phyloP scores from a whole-genome alignment of 2,113 vertebrate genomes.

The Spilogale gracilis region DNA sequence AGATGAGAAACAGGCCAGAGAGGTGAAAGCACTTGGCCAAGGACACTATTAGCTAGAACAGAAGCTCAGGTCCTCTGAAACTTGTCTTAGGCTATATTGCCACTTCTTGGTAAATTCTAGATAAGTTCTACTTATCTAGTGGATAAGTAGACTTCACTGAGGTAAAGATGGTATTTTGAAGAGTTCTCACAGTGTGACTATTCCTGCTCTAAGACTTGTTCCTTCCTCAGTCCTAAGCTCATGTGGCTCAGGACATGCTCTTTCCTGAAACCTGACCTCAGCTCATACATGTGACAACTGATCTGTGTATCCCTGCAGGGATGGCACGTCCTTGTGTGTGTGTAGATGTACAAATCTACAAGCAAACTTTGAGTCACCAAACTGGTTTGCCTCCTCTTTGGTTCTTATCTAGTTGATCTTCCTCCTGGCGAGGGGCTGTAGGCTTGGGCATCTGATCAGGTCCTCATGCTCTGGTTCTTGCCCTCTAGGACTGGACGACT shows the following conservation, averaged over 20 bases:
- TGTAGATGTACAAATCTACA: neutral
- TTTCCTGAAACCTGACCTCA: neutral
- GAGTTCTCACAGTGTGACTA: neutral
- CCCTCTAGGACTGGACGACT: neutral
- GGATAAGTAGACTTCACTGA: neutral
- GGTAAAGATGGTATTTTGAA: constrained; percentile 34
- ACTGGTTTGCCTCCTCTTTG: neutral
- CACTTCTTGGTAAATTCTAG: constrained; percentile 1
- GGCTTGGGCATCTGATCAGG: neutral
- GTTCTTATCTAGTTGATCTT: neutral
- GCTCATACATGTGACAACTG: neutral
- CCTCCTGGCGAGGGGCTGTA: neutral
- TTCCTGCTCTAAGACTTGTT: neutral
- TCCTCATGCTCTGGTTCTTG: neutral
- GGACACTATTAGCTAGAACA: neutral
- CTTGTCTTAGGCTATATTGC: neutral
- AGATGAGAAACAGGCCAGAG: neutral
- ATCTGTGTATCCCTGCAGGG: neutral
- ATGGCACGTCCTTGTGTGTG: neutral
- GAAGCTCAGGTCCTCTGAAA: constrained; percentile 32
- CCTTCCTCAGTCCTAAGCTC: neutral
- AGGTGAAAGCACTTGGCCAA: constrained; percentile 10
- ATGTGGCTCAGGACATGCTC: neutral
- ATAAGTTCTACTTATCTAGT: neutral
- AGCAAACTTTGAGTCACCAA: neutral